Evolutionary conservation across 2,113 vertebrate species (phyloP).

Genomic region (Pygathrix nemaeus): DNA sequence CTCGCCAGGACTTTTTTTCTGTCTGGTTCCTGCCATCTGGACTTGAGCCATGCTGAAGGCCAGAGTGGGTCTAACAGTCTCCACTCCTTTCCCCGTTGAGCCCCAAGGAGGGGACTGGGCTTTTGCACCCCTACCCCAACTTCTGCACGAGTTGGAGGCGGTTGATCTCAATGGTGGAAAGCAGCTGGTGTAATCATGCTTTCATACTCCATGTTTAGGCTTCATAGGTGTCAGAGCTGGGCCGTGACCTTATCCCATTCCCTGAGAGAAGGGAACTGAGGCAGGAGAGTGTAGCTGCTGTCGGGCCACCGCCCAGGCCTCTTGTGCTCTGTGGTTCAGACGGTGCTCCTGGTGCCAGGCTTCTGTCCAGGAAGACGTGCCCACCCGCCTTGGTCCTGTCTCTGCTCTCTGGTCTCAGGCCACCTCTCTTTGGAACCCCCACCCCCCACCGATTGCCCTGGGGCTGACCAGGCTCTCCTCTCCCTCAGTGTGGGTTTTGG

Average conservation of each 20-base stretch:
- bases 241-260: not conserved
- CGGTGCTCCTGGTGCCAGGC: no score
- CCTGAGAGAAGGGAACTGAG: not conserved
- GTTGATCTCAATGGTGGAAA: not conserved
- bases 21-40: not conserved
- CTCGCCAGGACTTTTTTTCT: not conserved
- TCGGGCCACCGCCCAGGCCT: not conserved
- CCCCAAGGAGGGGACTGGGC: not conserved
- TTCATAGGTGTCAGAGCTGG: not conserved
- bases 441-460: not conserved
- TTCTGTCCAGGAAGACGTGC: fast-evolving
- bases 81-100: not conserved
- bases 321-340: fast-evolving
- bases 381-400: not conserved
- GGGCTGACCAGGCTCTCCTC: not conserved
- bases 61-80: not conserved
- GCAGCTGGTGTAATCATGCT: not conserved
- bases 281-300: fast-evolving
- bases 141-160: not conserved
- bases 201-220: not conserved
- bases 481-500: no score
- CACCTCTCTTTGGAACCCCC: not conserved
- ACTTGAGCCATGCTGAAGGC: not conserved
- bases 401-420: not conserved
- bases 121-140: not conserved